These are phyloP conservation scores for Cephalophus harveyi DNA, from an alignment of 2,113 vertebrate species.

Conservation along the genomic window DNA sequence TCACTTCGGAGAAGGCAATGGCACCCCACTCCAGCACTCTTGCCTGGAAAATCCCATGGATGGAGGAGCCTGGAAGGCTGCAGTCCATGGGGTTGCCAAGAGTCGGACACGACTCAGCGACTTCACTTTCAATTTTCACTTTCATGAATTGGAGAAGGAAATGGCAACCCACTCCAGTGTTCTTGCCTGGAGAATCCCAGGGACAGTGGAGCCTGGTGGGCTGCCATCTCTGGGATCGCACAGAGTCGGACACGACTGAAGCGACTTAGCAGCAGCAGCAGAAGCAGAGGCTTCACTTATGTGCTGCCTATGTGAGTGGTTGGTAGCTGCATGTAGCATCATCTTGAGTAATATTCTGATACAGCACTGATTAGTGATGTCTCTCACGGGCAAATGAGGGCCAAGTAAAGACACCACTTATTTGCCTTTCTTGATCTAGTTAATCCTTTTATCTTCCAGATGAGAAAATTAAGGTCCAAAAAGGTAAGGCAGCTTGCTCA, in stretches of 20 bases:
- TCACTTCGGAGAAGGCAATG: neutral
- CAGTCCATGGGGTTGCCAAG: no score
- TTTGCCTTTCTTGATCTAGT: neutral
- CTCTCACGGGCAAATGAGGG: neutral
- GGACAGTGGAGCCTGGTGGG: no score
- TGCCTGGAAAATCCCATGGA: no score
- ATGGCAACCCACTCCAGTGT: no score
- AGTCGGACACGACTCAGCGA: fast-evolving
- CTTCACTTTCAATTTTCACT: no score
- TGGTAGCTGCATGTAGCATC: neutral
- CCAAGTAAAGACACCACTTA: neutral
- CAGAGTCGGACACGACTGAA: no score
- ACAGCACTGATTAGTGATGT: neutral
- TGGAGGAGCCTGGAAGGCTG: no score
- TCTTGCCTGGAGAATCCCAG: no score
- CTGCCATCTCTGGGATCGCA: no score
- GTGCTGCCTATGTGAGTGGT: neutral
- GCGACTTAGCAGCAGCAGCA: no score
- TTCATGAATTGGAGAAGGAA: no score
- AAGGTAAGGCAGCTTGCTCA: neutral
- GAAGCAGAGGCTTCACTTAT: neutral
- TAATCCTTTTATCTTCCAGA: neutral
- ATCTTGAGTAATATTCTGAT: neutral
- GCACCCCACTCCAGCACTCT: no score
- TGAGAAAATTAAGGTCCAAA: constrained; percentile 19